Percentiles rank a stretch among this genome's conserved stretches.
These are phyloP conservation scores for Emydoidea blandingii DNA, from an alignment of 2,797 vertebrate genomes.

Conservation along the genomic window DNA sequence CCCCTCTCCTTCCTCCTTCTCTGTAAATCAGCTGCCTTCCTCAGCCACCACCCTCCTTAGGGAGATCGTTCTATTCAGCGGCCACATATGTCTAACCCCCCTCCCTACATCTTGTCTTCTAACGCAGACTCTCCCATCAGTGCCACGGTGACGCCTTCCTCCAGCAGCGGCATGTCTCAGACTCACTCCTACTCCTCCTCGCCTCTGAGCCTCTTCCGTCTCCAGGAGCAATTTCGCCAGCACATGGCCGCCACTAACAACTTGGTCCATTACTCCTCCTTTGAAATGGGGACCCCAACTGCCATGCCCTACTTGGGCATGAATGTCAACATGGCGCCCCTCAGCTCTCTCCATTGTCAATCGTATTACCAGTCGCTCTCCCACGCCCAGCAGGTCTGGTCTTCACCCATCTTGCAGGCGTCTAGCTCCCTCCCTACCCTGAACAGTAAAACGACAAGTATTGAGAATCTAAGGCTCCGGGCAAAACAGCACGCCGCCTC, in stretches of 20 bases:
- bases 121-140: slow-evolving; percentile 89
- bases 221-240: slow-evolving; percentile 99
- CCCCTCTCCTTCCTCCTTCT: neutral
- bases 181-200: slow-evolving; percentile 96
- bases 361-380: slow-evolving; percentile 98
- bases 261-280: slow-evolving; percentile 96
- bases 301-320: slow-evolving; percentile 95
- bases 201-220: slow-evolving; percentile 97
- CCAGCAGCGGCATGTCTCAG: slow-evolving; percentile 82
- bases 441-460: slow-evolving; percentile 99
- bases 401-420: slow-evolving; percentile 91
- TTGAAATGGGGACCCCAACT: slow-evolving; percentile 92
- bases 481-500: slow-evolving; percentile 98
- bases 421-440: slow-evolving; percentile 86
- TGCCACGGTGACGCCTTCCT: slow-evolving; percentile 85
- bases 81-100: slow-evolving; percentile 6
- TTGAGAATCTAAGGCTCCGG: slow-evolving; percentile 96
- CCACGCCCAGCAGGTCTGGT: slow-evolving; percentile 97
- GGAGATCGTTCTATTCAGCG: neutral
- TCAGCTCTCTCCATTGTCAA: slow-evolving; percentile 95
- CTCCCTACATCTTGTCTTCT: slow-evolving; percentile 67
- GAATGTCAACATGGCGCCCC: slow-evolving; percentile 95
- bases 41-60: neutral
- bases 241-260: slow-evolving; percentile 99
- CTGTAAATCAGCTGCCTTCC: neutral